Conservation (phyloP, 2,888 invertebrate genomes). For the Colletes collaris region DNA sequence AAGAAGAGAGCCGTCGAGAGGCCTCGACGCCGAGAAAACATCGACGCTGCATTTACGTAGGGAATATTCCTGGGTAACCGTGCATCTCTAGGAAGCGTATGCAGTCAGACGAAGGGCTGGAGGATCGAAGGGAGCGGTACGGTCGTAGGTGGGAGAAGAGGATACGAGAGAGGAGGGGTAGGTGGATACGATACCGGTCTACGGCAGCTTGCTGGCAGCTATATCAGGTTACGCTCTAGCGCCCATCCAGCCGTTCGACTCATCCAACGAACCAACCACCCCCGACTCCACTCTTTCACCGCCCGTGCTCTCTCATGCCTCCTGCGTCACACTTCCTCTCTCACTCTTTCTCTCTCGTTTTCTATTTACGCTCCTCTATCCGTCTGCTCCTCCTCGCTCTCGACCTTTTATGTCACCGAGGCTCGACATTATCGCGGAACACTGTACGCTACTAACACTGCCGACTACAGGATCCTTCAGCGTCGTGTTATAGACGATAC, state of each 20-base stretch:
- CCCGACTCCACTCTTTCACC: conserved; percentile 36
- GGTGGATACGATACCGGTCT: conserved; percentile 64
- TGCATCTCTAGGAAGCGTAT: conserved; percentile 64
- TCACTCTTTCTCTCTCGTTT: conserved; percentile 10
- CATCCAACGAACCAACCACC: conserved; percentile 47
- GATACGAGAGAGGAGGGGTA: conserved; percentile 20
- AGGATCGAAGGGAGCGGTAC: conserved; percentile 25
- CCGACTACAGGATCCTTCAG: conserved; percentile 40
- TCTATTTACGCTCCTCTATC: conserved; percentile 33
- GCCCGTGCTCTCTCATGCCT: conserved; percentile 3
- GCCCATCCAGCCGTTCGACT: conserved; percentile 63
- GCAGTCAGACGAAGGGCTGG: conserved; percentile 47
- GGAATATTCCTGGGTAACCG: conserved; percentile 68
- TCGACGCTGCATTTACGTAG: conserved; percentile 71
- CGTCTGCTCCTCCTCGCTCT: conserved; percentile 13
- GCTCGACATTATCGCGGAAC: conserved; percentile 67
- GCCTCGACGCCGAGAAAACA: conserved; percentile 65
- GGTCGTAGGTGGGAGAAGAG: conserved; percentile 40
- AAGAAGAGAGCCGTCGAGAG: conserved; percentile 47
- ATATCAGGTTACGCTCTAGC: conserved; percentile 75
- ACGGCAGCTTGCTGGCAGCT: conserved; percentile 72
- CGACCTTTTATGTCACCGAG: conserved; percentile 62
- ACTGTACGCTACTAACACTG: conserved; percentile 49
- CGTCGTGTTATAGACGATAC: conserved; percentile 35
- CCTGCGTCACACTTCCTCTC: too few relatives aligned